Percentiles rank a stretch among this genome's conserved stretches.
These are phyloP conservation scores for Chaetodon trifascialis DNA, from an alignment of 2,113 vertebrate species.

Conservation along the genomic window DNA sequence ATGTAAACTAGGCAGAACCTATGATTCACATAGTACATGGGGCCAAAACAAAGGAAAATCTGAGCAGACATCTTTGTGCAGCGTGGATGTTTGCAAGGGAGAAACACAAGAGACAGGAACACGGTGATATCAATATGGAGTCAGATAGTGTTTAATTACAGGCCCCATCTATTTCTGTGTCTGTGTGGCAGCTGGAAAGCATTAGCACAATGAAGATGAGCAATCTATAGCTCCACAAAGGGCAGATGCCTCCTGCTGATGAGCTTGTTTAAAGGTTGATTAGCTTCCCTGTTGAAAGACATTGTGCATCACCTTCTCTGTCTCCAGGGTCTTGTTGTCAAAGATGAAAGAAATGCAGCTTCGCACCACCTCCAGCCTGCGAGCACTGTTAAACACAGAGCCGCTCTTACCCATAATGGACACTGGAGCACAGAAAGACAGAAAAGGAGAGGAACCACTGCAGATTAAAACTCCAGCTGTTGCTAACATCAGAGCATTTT, in stretches of 20 bases:
- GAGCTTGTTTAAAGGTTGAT: slow-evolving; percentile 46
- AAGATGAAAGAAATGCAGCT: slow-evolving; percentile 96
- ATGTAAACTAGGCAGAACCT: slow-evolving; percentile 5
- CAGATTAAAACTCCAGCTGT: background rate
- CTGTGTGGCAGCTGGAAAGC: slow-evolving; percentile 59
- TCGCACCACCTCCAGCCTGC: slow-evolving; percentile 96
- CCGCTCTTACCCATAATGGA: slow-evolving; percentile 92
- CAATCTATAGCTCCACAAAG: slow-evolving; percentile 34
- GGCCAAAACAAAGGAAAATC: background rate
- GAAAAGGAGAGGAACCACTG: background rate
- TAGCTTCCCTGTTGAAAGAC: slow-evolving; percentile 46
- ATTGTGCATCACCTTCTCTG: slow-evolving; percentile 92
- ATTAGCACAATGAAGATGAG: slow-evolving; percentile 33
- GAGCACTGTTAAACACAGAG: slow-evolving; percentile 97
- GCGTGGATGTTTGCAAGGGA: slow-evolving; percentile 3
- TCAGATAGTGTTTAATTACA: slow-evolving; percentile 42
- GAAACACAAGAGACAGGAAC: slow-evolving; percentile 16
- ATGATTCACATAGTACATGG: background rate
- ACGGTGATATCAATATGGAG: slow-evolving; percentile 37
- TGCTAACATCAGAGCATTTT: background rate
- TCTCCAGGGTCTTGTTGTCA: slow-evolving; percentile 97
- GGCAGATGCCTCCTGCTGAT: slow-evolving; percentile 28
- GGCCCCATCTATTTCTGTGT: slow-evolving; percentile 22
- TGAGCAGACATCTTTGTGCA: slow-evolving; percentile 12
- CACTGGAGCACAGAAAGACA: slow-evolving; percentile 82